These are phyloP conservation scores for Phrynocephalus vlangalii DNA, from an alignment of 2,797 vertebrate genomes.

Conservation along the genomic window DNA sequence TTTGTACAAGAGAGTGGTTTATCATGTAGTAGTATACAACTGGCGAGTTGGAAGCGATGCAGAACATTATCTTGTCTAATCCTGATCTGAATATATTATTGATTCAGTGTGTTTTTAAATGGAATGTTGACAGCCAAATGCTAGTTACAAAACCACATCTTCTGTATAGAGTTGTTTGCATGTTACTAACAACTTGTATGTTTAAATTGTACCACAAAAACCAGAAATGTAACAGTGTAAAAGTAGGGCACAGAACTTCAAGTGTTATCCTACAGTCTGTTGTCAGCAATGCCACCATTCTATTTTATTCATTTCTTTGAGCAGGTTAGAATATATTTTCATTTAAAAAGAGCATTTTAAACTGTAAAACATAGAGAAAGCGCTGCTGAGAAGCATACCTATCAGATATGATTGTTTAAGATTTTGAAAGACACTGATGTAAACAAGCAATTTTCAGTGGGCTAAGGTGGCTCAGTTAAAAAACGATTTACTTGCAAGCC, in stretches of 20 bases:
- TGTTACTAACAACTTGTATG: slow-evolving; percentile 28
- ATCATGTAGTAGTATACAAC: no score
- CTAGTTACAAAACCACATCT: slow-evolving; percentile 17
- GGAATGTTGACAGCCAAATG: slow-evolving; percentile 18
- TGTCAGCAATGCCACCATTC: background rate
- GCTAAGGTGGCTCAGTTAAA: background rate
- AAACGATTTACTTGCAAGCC: background rate
- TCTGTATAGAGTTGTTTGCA: slow-evolving; percentile 35
- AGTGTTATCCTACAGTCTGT: background rate
- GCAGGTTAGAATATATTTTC: background rate
- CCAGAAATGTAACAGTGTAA: background rate
- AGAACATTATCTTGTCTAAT: no score
- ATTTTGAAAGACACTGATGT: background rate
- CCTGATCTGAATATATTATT: background rate
- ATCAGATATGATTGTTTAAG: background rate
- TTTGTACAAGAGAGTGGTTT: no score
- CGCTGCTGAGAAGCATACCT: background rate
- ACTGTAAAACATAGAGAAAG: background rate
- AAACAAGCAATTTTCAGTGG: background rate
- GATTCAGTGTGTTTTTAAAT: background rate
- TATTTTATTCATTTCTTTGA: background rate
- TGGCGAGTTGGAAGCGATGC: no score
- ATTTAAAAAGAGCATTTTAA: background rate
- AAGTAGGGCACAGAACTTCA: slow-evolving; percentile 11
- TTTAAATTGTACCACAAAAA: slow-evolving; percentile 19